Evolutionary conservation across 2,797 vertebrate genomes (phyloP).

Genomic region (Malacoraja senta): DNA sequence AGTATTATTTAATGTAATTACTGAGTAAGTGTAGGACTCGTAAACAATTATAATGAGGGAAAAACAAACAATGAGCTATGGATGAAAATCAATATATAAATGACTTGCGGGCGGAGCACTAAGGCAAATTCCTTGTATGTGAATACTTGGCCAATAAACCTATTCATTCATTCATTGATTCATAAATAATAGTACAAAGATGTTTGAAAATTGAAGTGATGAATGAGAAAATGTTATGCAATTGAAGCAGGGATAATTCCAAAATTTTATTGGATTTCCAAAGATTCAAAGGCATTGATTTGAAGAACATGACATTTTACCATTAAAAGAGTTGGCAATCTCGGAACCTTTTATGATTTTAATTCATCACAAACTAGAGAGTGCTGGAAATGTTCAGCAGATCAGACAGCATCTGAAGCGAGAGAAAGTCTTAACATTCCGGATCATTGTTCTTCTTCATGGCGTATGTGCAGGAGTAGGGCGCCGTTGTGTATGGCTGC

Average conservation of each 20-base stretch:
- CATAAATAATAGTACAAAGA: background rate
- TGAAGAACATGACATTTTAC: background rate
- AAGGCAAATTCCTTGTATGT: too few relatives aligned
- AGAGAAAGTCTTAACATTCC: too few relatives aligned
- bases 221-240: background rate
- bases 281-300: background rate
- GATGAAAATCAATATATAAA: conserved; percentile 19
- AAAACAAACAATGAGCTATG: background rate
- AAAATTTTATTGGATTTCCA: background rate
- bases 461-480: too few relatives aligned
- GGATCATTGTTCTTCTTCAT: too few relatives aligned
- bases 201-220: background rate
- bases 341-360: background rate
- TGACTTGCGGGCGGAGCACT: too few relatives aligned
- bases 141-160: too few relatives aligned
- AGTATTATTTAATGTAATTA: background rate
- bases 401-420: too few relatives aligned
- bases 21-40: conserved; percentile 1
- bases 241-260: background rate
- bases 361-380: background rate
- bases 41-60: background rate
- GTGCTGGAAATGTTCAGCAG: too few relatives aligned
- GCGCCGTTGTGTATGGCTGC: too few relatives aligned
- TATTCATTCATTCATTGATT: too few relatives aligned
- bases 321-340: background rate